Conservation (phyloP, 64 coral and sea anemone genomes). For the Anthopleura sola region DNA sequence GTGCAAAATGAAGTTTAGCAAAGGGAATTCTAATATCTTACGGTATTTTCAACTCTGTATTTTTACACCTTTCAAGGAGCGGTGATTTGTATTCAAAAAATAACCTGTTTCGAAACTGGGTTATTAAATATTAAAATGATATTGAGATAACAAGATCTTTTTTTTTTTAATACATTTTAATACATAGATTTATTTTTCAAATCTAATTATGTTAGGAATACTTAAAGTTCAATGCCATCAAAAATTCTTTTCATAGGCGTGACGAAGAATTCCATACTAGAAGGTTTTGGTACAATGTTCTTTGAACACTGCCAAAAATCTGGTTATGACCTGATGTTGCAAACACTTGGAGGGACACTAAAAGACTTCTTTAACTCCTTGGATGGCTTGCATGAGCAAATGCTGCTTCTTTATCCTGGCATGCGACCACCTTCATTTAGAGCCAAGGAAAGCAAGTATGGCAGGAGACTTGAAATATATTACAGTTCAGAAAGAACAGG, state of each 20-base stretch:
- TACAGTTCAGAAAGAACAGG: slow-evolving; percentile 88
- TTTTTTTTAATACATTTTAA: no score
- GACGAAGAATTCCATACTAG: slow-evolving; percentile 67
- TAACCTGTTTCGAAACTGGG: no score
- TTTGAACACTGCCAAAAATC: slow-evolving; percentile 79
- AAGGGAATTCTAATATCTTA: no score
- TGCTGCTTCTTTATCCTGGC: slow-evolving; percentile 81
- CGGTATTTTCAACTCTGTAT: no score
- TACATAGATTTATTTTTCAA: no score
- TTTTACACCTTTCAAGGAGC: no score
- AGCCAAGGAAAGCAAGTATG: slow-evolving; percentile 70
- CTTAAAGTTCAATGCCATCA: no score
- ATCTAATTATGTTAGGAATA: no score
- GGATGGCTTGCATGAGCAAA: slow-evolving; percentile 90
- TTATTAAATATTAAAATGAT: no score
- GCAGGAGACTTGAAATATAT: slow-evolving; percentile 54
- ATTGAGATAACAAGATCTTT: no score
- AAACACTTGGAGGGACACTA: slow-evolving; percentile 73
- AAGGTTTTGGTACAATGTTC: slow-evolving; percentile 88
- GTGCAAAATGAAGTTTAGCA: no score
- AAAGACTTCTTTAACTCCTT: slow-evolving; percentile 90
- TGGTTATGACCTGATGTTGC: slow-evolving; percentile 79
- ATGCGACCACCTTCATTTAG: slow-evolving; percentile 87
- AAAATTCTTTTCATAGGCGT: slow-evolving; percentile 25
- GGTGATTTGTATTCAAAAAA: no score